Evolutionary conservation across 23 tunicate species (phyloP).

Genomic region (Ciona savignyi): DNA sequence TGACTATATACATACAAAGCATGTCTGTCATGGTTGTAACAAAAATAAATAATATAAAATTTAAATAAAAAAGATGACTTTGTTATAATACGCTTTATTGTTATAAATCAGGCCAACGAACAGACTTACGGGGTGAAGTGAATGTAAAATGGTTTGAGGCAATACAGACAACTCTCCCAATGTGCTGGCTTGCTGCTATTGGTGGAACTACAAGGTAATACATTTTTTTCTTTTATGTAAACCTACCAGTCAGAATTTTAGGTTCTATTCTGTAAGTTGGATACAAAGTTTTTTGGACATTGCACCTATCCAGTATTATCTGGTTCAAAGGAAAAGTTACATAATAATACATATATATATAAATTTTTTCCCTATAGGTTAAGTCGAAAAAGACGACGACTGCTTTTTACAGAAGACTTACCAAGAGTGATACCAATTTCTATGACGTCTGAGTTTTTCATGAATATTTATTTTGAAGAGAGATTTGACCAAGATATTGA

Average conservation of each 20-base stretch:
- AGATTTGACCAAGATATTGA: conserved; percentile 48
- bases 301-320: no score
- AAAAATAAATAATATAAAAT: no score
- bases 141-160: conserved; percentile 93
- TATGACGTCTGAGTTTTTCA: conserved; percentile 38
- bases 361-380: no score
- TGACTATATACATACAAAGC: no score
- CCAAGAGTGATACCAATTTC: conserved; percentile 32
- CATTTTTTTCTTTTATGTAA: background rate
- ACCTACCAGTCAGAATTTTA: background rate
- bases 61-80: no score
- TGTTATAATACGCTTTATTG: no score
- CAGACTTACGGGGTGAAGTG: conserved; percentile 79
- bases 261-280: no score
- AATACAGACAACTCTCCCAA: conserved; percentile 79
- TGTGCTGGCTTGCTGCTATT: conserved; percentile 91
- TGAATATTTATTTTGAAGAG: conserved; percentile 87
- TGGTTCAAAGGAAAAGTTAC: no score
- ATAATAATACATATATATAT: no score
- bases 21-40: no score
- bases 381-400: conserved; percentile 8
- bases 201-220: conserved; percentile 57
- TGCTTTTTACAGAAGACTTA: conserved; percentile 11
- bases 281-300: no score
- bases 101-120: conserved; percentile 76